phyloP scores from a whole-genome alignment of 2,888 invertebrate genomes.

The Cordylochernes scorpioides region DNA sequence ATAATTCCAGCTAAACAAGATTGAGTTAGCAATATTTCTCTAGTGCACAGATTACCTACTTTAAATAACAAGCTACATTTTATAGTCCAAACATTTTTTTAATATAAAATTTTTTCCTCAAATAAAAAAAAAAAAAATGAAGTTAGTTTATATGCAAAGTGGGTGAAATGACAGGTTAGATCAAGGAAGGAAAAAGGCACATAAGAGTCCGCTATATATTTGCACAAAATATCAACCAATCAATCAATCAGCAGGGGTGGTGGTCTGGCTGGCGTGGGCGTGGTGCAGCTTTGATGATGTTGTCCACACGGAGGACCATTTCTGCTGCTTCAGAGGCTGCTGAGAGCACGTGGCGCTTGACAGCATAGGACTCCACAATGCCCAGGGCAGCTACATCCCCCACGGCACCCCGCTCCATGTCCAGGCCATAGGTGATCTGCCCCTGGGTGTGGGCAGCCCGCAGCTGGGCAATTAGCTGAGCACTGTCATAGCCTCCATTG shows the following conservation, averaged over 20 bases:
- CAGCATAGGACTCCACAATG: constrained; percentile 84
- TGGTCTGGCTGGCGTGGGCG: constrained; percentile 53
- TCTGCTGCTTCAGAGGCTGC: constrained; percentile 92
- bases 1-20: too few relatives aligned
- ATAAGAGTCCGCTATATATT: too few relatives aligned
- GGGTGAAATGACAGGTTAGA: too few relatives aligned
- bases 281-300: constrained; percentile 76
- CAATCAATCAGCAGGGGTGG: constrained; percentile 39
- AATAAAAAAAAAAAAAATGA: too few relatives aligned
- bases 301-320: constrained; percentile 92
- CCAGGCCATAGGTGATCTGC: constrained; percentile 45
- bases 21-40: too few relatives aligned
- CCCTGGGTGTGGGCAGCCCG: constrained; percentile 68
- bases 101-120: too few relatives aligned
- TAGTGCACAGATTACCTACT: too few relatives aligned
- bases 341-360: constrained; percentile 77
- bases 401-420: constrained; percentile 62
- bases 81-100: too few relatives aligned
- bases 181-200: too few relatives aligned
- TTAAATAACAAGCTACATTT: too few relatives aligned
- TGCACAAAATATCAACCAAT: too few relatives aligned
- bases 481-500: constrained; percentile 93
- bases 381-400: constrained; percentile 74
- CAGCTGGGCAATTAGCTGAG: constrained; percentile 69
- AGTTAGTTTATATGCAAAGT: too few relatives aligned